phyloP scores from a whole-genome alignment of 2,888 invertebrate genomes.

The Folsomia candida region DNA sequence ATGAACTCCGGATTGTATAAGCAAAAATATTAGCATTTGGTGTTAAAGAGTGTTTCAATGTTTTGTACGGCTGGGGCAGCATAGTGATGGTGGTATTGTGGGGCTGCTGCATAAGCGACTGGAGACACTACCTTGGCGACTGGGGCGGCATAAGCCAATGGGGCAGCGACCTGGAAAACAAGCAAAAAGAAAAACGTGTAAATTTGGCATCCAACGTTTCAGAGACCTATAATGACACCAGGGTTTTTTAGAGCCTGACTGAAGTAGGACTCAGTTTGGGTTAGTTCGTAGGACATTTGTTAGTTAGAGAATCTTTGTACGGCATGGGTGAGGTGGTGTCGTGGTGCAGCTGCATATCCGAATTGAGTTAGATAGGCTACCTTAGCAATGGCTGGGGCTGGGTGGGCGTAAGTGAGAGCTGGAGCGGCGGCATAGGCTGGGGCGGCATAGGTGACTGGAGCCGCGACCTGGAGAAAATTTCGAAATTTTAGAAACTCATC shows the following conservation, averaged over 20 bases:
- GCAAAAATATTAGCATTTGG: too few species aligned
- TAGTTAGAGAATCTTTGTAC: background rate
- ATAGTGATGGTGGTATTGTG: background rate
- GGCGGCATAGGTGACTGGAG: background rate
- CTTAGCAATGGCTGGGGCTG: conserved; percentile 21
- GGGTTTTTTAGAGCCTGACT: too few species aligned
- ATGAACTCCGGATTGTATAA: too few species aligned
- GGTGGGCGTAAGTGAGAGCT: background rate
- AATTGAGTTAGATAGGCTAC: conserved; percentile 20
- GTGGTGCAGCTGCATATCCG: conserved; percentile 12
- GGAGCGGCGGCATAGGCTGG: background rate
- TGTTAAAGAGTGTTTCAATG: too few species aligned
- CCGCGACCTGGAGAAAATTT: too few species aligned
- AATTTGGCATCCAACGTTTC: too few species aligned
- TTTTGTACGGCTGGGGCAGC: too few species aligned
- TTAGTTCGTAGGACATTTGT: background rate
- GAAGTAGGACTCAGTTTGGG: background rate
- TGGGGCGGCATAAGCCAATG: background rate
- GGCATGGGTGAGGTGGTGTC: background rate
- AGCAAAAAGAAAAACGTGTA: too few species aligned
- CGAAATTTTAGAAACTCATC: too few species aligned
- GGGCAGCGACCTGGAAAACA: background rate
- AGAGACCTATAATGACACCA: too few species aligned
- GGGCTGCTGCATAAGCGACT: conserved; percentile 19
- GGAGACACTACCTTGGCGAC: conserved; percentile 24